These are phyloP conservation scores for Sebastes wilsoni DNA, from an alignment of 2,797 vertebrate species.

Conservation along the genomic window DNA sequence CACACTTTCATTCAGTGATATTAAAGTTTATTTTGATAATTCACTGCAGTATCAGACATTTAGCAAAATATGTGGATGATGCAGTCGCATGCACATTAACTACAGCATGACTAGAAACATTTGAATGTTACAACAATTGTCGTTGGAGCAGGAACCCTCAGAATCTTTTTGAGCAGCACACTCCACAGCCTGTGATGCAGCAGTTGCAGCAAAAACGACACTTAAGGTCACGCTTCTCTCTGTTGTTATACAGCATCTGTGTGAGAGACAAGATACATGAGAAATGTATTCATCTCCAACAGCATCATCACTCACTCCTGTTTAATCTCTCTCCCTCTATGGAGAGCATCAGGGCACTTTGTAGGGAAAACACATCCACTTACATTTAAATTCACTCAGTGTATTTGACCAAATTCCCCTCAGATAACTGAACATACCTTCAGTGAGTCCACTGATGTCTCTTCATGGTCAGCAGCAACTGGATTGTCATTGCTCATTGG, in stretches of 20 bases:
- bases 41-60: not conserved
- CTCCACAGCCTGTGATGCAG: not conserved
- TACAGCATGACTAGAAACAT: not conserved
- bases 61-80: not conserved
- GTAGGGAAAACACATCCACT: not conserved
- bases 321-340: not conserved
- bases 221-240: not conserved
- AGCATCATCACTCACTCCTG: not conserved
- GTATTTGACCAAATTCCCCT: not conserved
- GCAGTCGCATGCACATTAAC: not conserved
- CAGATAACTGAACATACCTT: conserved; percentile 18
- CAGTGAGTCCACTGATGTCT: not conserved
- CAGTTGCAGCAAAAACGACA: not conserved
- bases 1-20: not conserved
- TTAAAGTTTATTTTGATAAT: not conserved
- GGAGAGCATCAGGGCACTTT: not conserved
- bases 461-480: not conserved
- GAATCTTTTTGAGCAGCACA: not conserved
- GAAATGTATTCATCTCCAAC: not conserved
- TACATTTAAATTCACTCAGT: not conserved
- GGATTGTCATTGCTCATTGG: not conserved
- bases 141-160: not conserved
- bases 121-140: not conserved
- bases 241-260: not conserved
- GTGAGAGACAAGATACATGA: conserved; percentile 3